Base-by-base conservation (phyloP, 2,113 vertebrate species). In the Halcyon senegalensis region DNA sequence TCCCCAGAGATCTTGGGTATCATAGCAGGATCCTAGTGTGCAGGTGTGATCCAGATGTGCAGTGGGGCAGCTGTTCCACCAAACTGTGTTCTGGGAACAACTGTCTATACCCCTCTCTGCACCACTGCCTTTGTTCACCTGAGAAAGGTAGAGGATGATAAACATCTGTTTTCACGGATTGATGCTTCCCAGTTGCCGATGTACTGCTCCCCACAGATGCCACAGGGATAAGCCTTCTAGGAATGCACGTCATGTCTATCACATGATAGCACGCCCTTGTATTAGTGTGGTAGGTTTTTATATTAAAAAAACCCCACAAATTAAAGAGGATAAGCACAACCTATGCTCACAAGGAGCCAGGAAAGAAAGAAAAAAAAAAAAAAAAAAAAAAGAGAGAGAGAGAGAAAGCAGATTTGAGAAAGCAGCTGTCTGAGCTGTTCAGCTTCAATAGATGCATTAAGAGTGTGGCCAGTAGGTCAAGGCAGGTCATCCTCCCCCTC, bases 41-140 rank as follows among this genome's bases (percentile, higher is more conserved):
- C 0, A 0, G 50, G 72, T 37, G 16, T 11, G 72, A 56, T 43
- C 18, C 73, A 64, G 73, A 33, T 39, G 37, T 43, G 30, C 55
- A 64, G 4, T 19, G 37, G 33, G 28, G 24, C 56, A 19, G 10
- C 46, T 16, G 11, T 64, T 51, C 33, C 37, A 30, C 27, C 24
- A 18, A 19, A 27, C 51, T 16, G 13, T 0, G 0, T 44, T 64
- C 23, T 53, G 55, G 18, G 48, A 35, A 16, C 16, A 46, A 12
- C 37, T 3, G 0, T 0, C 18, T 43, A 27, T 17, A 19, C 2
- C 17, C 23, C 28, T 18, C 6, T 2, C 33, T 25, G 16, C 41
- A 72, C 10, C 11, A 46, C 3, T 10, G 18, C 17, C 27, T 35
- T 44, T 35, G 37, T 18, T 56, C 55, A 55, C 23, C n/a, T 74